phyloP scores from a whole-genome alignment of 2,797 vertebrate genomes.

The Limosa lapponica region DNA sequence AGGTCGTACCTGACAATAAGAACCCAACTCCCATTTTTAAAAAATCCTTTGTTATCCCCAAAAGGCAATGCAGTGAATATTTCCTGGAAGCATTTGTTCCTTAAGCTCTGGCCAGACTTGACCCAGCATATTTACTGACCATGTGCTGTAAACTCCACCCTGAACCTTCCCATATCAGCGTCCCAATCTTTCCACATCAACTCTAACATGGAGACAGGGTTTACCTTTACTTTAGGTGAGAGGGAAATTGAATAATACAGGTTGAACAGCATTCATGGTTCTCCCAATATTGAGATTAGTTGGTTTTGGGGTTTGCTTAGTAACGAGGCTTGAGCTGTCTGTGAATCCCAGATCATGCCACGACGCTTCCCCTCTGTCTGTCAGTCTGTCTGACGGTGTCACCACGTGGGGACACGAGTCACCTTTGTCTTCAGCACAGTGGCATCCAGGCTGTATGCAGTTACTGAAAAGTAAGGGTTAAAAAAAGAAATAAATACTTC shows the following conservation, averaged over 20 bases:
- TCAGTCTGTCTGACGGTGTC: background rate
- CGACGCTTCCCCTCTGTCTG: background rate
- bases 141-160: fast-evolving
- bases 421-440: background rate
- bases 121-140: background rate
- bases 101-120: background rate
- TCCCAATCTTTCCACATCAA: background rate
- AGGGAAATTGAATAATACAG: background rate
- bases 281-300: background rate
- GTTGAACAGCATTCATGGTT: background rate
- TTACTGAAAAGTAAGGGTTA: background rate
- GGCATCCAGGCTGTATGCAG: fast-evolving
- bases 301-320: background rate
- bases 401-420: fast-evolving
- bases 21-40: background rate
- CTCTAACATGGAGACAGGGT: background rate
- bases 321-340: background rate
- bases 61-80: background rate
- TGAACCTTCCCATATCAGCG: background rate
- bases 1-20: background rate
- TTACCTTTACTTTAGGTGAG: background rate
- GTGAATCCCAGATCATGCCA: background rate
- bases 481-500: background rate
- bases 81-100: background rate
- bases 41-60: background rate